These are phyloP conservation scores for Phrynosoma platyrhinos DNA, from an alignment of 2,113 vertebrate genomes.

Conservation along the genomic window DNA sequence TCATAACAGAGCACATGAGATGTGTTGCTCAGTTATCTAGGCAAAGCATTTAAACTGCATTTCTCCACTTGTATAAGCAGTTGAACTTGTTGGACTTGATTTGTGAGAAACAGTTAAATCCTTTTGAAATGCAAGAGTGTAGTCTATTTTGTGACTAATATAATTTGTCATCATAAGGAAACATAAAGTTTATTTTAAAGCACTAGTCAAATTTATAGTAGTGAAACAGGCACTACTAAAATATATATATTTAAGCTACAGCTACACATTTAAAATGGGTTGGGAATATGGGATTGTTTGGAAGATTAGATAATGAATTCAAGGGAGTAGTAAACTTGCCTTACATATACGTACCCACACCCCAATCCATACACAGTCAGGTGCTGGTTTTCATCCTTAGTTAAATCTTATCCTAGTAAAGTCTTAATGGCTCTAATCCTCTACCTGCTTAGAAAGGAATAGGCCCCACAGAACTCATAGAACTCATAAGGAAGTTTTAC, in stretches of 20 bases:
- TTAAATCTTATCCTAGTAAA: neutral
- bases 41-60: slow-evolving; percentile 28
- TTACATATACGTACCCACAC: neutral
- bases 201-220: neutral
- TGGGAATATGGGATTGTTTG: neutral
- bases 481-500: too few relatives aligned
- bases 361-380: neutral
- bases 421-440: neutral
- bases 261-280: slow-evolving; percentile 1
- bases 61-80: slow-evolving; percentile 26
- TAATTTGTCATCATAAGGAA: neutral
- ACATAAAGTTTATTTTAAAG: neutral
- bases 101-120: neutral
- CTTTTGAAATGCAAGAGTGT: slow-evolving; percentile 14
- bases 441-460: neutral
- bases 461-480: neutral
- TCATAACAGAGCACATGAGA: slow-evolving; percentile 33
- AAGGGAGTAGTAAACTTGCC: neutral
- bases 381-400: neutral
- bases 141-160: slow-evolving; percentile 20
- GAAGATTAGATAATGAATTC: slow-evolving; percentile 11
- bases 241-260: neutral
- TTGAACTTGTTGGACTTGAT: slow-evolving; percentile 62
- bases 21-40: slow-evolving; percentile 34
- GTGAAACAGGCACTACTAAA: neutral